Base-by-base conservation (phyloP, 37 sponge, comb jelly and placozoan species). In the Haliclona indistincta region DNA sequence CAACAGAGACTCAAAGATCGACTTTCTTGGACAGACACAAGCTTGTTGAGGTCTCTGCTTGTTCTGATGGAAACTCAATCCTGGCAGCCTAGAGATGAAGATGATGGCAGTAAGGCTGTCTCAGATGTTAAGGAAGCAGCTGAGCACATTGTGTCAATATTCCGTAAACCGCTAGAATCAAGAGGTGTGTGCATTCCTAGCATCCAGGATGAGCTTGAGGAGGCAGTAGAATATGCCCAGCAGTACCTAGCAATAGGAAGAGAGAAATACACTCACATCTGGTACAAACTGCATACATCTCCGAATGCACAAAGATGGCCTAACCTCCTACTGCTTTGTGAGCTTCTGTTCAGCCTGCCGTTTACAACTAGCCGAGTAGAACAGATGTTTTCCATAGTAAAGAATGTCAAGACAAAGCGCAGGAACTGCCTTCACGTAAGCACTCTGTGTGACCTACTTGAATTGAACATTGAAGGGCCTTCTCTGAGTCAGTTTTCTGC, bases 381-480 rank as follows among this genome's bases (percentile, higher is more conserved):
- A 55, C 41, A 63, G 52, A 77, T 75, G 10, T 83, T 83, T 52
- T 83, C 76, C 38, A 38, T 47, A 1, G 32, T 85, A 30, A 85
- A 85, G 54, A 62, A 64, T 29, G n/a, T 71, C 2, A 77, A 85
- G 41, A 85, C 85, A 37, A 38, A 38, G 32, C 42, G 84, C 10
- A 60, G 78, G 33, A 63, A 78, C 0, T 63, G 40, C 38, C 38
- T 85, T 0, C 37, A 68, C 63, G 29, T 25, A 23, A 61, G 64
- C 30, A 78, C 86, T 28, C 56, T 85, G 29, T 63, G 65, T 73
- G 86, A 85, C 56, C 73, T 85, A 5, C 66, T 78, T 42, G 86
- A 85, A 49, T 78, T 85, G 53, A 49, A 73, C 33, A 68, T 78
- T 58, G 86, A 85, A 64, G 86, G 86, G 25, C 86, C 86, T 26